Evolutionary conservation across 23 tunicate genomes (phyloP), one percentile per base, ranked within the genome.

Genomic region (Phallusia fumigata): DNA sequence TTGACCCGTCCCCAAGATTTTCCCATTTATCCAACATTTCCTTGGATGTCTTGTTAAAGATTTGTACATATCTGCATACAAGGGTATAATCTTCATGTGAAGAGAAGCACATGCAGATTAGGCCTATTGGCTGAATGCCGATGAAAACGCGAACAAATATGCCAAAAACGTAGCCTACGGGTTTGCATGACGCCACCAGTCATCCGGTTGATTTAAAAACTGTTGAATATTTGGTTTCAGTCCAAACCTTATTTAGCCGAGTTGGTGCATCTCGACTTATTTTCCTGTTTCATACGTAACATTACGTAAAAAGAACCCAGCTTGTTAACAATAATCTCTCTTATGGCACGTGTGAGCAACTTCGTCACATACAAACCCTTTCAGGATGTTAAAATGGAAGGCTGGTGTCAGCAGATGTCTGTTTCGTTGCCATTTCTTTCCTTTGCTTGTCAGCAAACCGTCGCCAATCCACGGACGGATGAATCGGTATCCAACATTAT

Each of bases 391-490:
- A 34, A 83, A 83, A 47, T 83, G 86, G 31, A 83, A 85, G 24
- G 82, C 82, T 0, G 82, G 82, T 26, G 88, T 85, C 24, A 85
- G 73, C 12, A 85, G 75, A 26, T 81, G 82, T 64, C 88, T n/a
- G 47, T 85, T 78, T 36, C 88, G 52, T 40, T 77, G 65, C 88
- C 88, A 85, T 64, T 85, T 85, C 34, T 33, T 52, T 33, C 88
- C 88, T 36, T 64, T 47, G 24, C 88, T 85, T 15, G 82, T 85
- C 28, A 85, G 82, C 49, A 85, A 65, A 30, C 88, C 88, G 53
- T 85, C 88, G 19, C 88, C 88, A 6, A 85, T 64, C 88, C 82
- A 85, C 31, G 88, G 82, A 24, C 82, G 75, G 15, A 85, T 0
- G 34, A 85, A 85, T 33, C 88, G 51, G 77, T 85, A 85, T 31